Evolutionary conservation across 2,888 invertebrate genomes (phyloP).

Genomic region (Prenolepis imparis): DNA sequence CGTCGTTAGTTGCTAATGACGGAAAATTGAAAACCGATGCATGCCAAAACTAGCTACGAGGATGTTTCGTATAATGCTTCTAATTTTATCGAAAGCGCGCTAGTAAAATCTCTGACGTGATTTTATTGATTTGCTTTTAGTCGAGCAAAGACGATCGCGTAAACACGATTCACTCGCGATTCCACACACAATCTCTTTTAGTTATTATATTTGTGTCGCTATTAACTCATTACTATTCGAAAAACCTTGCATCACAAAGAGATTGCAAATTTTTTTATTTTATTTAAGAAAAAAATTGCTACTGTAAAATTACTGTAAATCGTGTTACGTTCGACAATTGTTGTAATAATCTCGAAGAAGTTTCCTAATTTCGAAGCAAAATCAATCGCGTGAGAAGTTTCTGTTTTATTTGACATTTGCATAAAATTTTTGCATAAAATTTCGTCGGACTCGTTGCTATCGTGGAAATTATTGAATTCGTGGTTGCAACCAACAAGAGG

Average conservation of each 20-base stretch:
- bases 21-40: background rate
- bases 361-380: background rate
- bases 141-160: background rate
- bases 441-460: background rate
- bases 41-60: background rate
- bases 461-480: background rate
- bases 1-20: constrained; percentile 6
- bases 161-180: background rate
- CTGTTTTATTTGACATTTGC: background rate
- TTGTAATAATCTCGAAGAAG: background rate
- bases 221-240: background rate
- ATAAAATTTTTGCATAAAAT: background rate
- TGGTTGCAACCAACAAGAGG: background rate
- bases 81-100: constrained; percentile 41
- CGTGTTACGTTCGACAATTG: background rate
- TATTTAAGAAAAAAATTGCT: background rate
- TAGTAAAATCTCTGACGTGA: constrained; percentile 37
- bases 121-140: constrained; percentile 48
- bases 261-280: background rate
- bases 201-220: background rate
- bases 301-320: background rate
- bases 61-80: constrained; percentile 19
- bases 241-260: background rate
- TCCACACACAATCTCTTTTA: constrained; percentile 4
- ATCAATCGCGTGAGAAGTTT: background rate